Base-by-base conservation (phyloP, 2,797 vertebrate genomes). In the Meda fulgida region DNA sequence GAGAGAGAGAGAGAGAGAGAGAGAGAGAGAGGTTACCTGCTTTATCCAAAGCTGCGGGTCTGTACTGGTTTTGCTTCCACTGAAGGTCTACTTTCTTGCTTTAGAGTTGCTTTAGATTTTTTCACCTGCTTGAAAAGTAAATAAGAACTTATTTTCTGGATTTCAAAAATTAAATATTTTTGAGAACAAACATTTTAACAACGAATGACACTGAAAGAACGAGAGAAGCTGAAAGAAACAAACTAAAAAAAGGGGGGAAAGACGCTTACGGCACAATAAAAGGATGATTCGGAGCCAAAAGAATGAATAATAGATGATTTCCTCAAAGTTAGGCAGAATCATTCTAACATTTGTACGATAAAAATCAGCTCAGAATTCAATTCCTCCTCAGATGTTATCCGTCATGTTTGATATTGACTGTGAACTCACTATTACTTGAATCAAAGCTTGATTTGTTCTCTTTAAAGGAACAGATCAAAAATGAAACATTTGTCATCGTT, bases 291-390 rank as follows among this genome's bases (percentile, higher is more conserved):
- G 0, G 13, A 82, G 55, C 38, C 69, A 46, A 46, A 19, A 29
- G 4, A 63, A 6, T 73, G 38, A 73, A 73, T 82, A 46, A 73
- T 73, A 19, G 69, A 73, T 73, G 80, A 73, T 60, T 73, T 82
- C 13, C 53, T 82, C 69, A 63, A 63, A 72, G n/a, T n/a, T n/a
- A n/a, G n/a, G n/a, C n/a, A n/a, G n/a, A n/a, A n/a, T 72, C 26
- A 29, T 71, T 71, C n/a, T 46, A 72, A 71, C 80, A 31, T 71
- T 81, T 72, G 38, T 40, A 3, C 6, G 67, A 81, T 71, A 69
- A 69, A 67, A 69, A 69, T 80, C 78, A 67, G 78, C 55, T 63
- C 38, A 29, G n/a, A 73, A 31, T 29, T 43, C 6, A 29, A 43
- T 58, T 72, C 11, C 53, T 72, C 18, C 70, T 60, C 26, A 72